Conservation (phyloP, 2,888 invertebrate genomes). For the Blastobasis adustella region DNA sequence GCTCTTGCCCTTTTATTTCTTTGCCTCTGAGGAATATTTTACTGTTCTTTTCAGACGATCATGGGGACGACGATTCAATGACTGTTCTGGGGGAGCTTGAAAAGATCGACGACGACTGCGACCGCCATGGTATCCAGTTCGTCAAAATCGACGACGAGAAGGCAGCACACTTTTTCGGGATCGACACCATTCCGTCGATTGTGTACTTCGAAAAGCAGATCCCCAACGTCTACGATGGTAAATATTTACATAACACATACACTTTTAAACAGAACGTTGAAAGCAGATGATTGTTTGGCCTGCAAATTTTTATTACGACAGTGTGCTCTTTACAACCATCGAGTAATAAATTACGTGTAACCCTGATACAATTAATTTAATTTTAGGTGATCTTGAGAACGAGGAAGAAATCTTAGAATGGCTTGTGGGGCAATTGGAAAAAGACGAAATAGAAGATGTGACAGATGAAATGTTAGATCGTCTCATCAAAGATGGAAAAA, state of each 20-base stretch:
- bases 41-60: conserved; percentile 80
- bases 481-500: conserved; percentile 90
- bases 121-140: conserved; percentile 93
- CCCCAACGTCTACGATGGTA: conserved; percentile 93
- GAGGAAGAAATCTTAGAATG: conserved; percentile 92
- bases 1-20: too few species aligned
- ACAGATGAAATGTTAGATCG: conserved; percentile 95
- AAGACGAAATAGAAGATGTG: conserved; percentile 95
- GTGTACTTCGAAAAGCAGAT: conserved; percentile 96
- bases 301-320: conserved; percentile 1
- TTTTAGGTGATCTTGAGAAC: conserved; percentile 85
- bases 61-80: conserved; percentile 91
- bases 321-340: not conserved
- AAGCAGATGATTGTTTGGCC: not conserved
- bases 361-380: conserved; percentile 3
- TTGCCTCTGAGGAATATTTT: too few species aligned
- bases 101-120: conserved; percentile 95
- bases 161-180: conserved; percentile 90
- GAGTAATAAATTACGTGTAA: not conserved
- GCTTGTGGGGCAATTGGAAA: conserved; percentile 90
- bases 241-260: conserved; percentile 22
- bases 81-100: conserved; percentile 89
- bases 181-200: conserved; percentile 87
- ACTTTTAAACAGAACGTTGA: not conserved
- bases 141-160: conserved; percentile 92